Base-by-base conservation (phyloP, 23 tunicate species). In the Botrylloides violaceus region DNA sequence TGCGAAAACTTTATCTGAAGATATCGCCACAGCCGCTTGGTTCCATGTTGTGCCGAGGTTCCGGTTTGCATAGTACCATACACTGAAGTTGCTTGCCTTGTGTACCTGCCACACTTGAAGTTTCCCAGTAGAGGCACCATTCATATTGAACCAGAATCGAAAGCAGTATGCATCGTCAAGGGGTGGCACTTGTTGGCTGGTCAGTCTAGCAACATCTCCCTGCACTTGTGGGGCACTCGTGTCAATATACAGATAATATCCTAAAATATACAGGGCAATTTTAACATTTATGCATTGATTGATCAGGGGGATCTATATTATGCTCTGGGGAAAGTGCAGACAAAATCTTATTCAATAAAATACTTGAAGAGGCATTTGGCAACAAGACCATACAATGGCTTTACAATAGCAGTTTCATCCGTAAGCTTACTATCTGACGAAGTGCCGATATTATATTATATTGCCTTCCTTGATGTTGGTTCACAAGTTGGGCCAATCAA, bases 101-200 rank as follows among this genome's bases (percentile, higher is more conserved):
- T 63, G 34, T 0, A 76, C 70, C 28, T 57, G 65, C 18, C 30
- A 72, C 19, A 81, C 80, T 50, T 64, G 43, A 4, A 81, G 43
- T 24, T 28, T 35, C 29, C 86, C 86, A 73, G 53, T 72, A 2
- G 60, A 30, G 19, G 23, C 48, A 19, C 53, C 64, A 61, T 64
- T 27, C 30, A 81, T 81, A 25, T 81, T 50, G 57, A 64, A 73
- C 72, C 73, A 81, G 53, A 81, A 81, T 48, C 61, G 58, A 0
- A 81, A 76, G 3, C 86, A 81, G 18, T 47, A 43, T 28, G 73
- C 29, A 20, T 29, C 57, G 36, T 0, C 2, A 23, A 39, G 47
- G 18, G 73, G 23, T 20, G 57, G 6, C 2, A 77, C 20, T 21
- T 26, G 36, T 32, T 77, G 73, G 50, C 81, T 77, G 34, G 36